Base-by-base conservation (phyloP, 2,888 invertebrate genomes). In the Cataglyphis altisquamis region DNA sequence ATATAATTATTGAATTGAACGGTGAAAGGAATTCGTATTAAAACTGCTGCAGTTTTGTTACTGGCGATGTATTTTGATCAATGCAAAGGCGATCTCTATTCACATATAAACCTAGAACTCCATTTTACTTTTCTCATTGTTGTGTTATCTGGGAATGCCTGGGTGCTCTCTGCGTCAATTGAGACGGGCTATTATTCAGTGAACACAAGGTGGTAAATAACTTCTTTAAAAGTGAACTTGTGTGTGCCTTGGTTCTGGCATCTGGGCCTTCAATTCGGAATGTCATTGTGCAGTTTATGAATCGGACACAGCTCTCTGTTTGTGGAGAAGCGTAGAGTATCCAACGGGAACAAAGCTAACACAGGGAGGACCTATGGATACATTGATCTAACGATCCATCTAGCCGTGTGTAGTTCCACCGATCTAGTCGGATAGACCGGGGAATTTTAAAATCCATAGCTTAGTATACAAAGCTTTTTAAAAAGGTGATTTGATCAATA, bases 201-300 rank as follows among this genome's bases (percentile, higher is more conserved):
- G 67, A 57, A 66, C 39, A 55, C 66, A 39, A 67, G 55, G 57
- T 67, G 55, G 55, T 67, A 77, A 77, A 77, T 67, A 77, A 77
- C 55, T 67, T 77, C 67, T 77, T 67, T 77, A 78, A 68, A 57
- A 68, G 67, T 78, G 68, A 78, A 36, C 55, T 68, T 67, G 39
- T 10, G 39, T 41, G 39, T 41, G 67, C 18, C 29, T 64, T 57
- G 68, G 29, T 68, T 41, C 68, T 57, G 57, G n/a, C 68, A 66
- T 21, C 68, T 41, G 57, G 41, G 57, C 29, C 57, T 68, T 78
- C 77, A 75, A 66, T 57, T 60, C 57, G 77, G 68, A 41, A 41
- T 32, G 68, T 77, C 48, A 68, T 77, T 77, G 77, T 77, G 29
- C 57, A 41, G 67, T 77, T 77, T 66, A 77, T 77, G 67, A 67